Evolutionary conservation across 1,140 invertebrate genomes (phyloP).

Genomic region (Apocrypta bakeri): DNA sequence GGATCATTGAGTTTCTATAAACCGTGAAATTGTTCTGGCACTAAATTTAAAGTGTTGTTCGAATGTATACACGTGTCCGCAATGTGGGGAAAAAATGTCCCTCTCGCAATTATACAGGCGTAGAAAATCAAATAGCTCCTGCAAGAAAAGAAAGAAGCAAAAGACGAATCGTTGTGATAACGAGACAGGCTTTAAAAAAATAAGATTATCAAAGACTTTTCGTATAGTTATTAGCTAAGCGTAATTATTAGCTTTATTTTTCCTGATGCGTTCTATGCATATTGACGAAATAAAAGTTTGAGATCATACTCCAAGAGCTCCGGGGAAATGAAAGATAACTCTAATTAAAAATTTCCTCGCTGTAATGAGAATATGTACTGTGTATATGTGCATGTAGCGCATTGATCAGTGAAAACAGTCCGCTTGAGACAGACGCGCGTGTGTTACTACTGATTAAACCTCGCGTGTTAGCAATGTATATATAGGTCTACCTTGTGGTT

Average conservation of each 20-base stretch:
- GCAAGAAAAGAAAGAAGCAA: too few species aligned
- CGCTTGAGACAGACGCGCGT: slow-evolving; percentile 5
- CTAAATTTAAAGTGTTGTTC: not conserved
- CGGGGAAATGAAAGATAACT: slow-evolving; percentile 3
- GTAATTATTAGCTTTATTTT: not conserved
- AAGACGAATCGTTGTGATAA: too few species aligned
- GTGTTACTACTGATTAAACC: slow-evolving; percentile 13
- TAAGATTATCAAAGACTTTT: too few species aligned
- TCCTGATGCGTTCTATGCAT: too few species aligned
- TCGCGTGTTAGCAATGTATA: too few species aligned
- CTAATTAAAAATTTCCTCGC: not conserved
- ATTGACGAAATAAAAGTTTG: not conserved
- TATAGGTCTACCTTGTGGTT: not conserved
- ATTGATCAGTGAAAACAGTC: slow-evolving; percentile 25
- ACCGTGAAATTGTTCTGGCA: not conserved
- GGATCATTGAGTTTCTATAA: not conserved
- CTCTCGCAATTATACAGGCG: too few species aligned
- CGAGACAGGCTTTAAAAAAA: too few species aligned
- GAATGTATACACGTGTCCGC: too few species aligned
- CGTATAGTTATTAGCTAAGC: too few species aligned
- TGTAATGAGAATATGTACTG: too few species aligned
- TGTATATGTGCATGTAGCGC: not conserved
- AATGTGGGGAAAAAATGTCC: too few species aligned
- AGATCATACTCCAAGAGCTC: not conserved
- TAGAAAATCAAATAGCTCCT: too few species aligned